Evolutionary conservation across 2,888 invertebrate genomes (phyloP), one percentile per base, ranked within the genome.

Genomic region (Epinotia bilunana): DNA sequence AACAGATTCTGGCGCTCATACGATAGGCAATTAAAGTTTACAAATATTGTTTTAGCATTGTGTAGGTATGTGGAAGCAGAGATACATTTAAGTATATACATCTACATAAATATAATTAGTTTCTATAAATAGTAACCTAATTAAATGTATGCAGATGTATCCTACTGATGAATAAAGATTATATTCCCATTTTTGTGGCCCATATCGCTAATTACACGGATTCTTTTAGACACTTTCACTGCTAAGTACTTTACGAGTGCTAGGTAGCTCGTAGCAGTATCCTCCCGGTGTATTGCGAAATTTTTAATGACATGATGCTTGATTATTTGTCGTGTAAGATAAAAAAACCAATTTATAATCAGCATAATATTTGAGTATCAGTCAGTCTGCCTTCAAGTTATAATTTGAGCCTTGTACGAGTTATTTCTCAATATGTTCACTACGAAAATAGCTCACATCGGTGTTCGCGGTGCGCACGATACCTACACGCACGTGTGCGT

Each of bases 41-140:
- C 20, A 20, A 62, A 62, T 62, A 62, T 62, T 62, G n/a, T 43
- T 62, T 43, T 62, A 62, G 39, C 20, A 43, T 2, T 53, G n/a
- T 13, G 16, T 16, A 28, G 23, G 23, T 28, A 43, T 39, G 4
- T 43, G 57, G 39, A 68, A 58, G n/a, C 53, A n/a, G n/a, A 53
- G 2, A 53, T 4, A n/a, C 16, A n/a, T 28, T 9, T n/a, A 16
- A 12, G 58, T 60, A 23, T 46, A n/a, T 33, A 2, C 60, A 61
- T 46, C 6, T 58, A 16, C 55, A 18, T 64, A 18, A 39, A 12
- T 28, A 57, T 67, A 67, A 67, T 67, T 39, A 61, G 33, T 7
- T 33, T 61, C 9, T 61, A 60, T 28, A 33, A 33, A 53, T 53
- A 53, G 6, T 53, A 53, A 39, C n/a, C 53, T 53, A 53, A 53